Conservation (phyloP, 2,113 vertebrate species). For the Oophaga pumilio region DNA sequence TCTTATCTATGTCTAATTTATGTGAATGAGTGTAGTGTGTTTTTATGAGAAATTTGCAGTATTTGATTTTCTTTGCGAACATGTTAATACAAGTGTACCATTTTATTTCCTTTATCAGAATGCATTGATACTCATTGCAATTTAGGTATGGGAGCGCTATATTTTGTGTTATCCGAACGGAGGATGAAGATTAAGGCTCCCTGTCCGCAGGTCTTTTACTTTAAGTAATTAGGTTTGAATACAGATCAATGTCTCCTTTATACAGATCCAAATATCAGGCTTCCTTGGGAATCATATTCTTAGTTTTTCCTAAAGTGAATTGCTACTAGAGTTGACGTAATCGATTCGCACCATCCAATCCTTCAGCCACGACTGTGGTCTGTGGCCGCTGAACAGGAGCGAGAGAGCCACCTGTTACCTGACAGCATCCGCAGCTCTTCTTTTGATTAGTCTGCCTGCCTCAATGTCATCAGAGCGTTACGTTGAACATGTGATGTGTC, state of each 20-base stretch:
- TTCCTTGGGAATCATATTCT: neutral
- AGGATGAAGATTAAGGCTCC: neutral
- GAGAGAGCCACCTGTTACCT: no score
- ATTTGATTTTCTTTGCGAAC: conserved; percentile 4
- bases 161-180: neutral
- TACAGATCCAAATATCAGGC: neutral
- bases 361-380: no score
- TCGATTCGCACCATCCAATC: no score
- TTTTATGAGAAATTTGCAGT: neutral
- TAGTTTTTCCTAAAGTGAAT: neutral
- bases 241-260: neutral
- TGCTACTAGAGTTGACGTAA: neutral
- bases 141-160: neutral
- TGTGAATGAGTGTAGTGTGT: conserved; percentile 30
- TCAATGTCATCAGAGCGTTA: no score
- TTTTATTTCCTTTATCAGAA: neutral
- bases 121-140: neutral
- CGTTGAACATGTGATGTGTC: no score
- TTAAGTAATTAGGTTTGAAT: neutral
- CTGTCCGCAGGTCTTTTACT: neutral
- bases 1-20: conserved; percentile 18
- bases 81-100: neutral
- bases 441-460: no score
- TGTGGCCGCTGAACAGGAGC: no score
- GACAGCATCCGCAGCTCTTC: no score